phyloP scores from a whole-genome alignment of 1,140 invertebrate genomes.

The Archivesica marissinica region DNA sequence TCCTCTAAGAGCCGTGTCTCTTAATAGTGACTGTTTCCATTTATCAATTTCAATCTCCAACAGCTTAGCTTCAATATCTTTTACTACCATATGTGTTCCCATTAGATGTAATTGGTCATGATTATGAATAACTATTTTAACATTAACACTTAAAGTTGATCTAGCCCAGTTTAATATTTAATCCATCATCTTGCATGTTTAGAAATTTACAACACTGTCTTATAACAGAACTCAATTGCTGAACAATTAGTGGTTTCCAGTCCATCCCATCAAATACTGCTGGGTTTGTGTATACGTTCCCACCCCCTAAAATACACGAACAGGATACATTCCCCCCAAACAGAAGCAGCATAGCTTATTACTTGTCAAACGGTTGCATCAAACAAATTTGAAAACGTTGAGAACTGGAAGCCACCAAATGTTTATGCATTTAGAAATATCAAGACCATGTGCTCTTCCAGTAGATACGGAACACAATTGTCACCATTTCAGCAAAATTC shows the following conservation, averaged over 20 bases:
- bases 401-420: conserved; percentile 26
- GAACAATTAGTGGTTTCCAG: background rate
- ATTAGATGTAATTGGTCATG: too few relatives aligned
- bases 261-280: conserved; percentile 2
- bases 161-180: background rate
- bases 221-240: background rate
- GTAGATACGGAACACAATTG: background rate
- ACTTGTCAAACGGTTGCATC: conserved; percentile 16
- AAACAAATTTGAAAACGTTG: background rate
- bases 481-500: conserved; percentile 7
- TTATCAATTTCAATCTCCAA: background rate
- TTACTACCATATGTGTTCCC: too few relatives aligned
- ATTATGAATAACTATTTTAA: background rate
- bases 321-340: conserved; percentile 44
- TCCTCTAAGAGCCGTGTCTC: background rate
- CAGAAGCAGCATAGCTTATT: conserved; percentile 21
- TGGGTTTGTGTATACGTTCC: background rate
- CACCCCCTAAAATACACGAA: conserved; percentile 9
- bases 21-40: background rate
- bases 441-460: conserved; percentile 7
- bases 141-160: background rate
- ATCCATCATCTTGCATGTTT: background rate
- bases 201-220: background rate
- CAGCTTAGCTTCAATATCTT: background rate
- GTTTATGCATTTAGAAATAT: conserved; percentile 45